Conservation (phyloP, 2,113 vertebrate genomes). For the Microcebus jonahi region DNA sequence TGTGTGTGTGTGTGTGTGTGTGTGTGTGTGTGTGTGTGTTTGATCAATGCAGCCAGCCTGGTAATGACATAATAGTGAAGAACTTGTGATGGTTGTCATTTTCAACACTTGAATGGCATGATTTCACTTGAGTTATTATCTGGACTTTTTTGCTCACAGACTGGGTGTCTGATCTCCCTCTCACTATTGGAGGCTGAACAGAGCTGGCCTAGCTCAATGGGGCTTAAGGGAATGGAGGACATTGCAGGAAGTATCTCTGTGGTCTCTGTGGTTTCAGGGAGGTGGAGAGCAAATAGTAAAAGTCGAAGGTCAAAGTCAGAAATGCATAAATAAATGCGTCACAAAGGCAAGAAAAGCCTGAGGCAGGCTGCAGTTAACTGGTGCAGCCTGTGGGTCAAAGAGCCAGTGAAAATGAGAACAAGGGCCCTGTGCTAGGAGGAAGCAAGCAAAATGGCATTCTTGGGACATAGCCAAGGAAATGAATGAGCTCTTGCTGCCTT, state of each 20-base stretch:
- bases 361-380: neutral
- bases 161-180: neutral
- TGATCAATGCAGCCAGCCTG: neutral
- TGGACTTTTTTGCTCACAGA: neutral
- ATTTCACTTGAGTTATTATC: neutral
- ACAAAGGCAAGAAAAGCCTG: neutral
- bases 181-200: neutral
- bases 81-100: slow-evolving; percentile 36
- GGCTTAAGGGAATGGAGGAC: neutral
- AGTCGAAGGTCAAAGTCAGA: neutral
- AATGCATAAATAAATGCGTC: neutral
- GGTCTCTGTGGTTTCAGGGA: neutral
- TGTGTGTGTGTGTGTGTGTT: neutral
- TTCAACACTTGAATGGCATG: slow-evolving; percentile 32
- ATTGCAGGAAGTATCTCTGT: neutral
- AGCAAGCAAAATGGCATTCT: neutral
- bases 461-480: neutral
- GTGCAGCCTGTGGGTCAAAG: neutral
- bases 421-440: neutral
- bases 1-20: too few relatives aligned
- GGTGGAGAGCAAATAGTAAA: neutral
- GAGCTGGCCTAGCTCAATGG: neutral
- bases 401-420: neutral
- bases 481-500: neutral
- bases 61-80: slow-evolving; percentile 20